A percentile compares a stretch with the other conserved stretches of the same genome.
phyloP scores from a whole-genome alignment of 2,888 invertebrate species.

The Arctia plantaginis region DNA sequence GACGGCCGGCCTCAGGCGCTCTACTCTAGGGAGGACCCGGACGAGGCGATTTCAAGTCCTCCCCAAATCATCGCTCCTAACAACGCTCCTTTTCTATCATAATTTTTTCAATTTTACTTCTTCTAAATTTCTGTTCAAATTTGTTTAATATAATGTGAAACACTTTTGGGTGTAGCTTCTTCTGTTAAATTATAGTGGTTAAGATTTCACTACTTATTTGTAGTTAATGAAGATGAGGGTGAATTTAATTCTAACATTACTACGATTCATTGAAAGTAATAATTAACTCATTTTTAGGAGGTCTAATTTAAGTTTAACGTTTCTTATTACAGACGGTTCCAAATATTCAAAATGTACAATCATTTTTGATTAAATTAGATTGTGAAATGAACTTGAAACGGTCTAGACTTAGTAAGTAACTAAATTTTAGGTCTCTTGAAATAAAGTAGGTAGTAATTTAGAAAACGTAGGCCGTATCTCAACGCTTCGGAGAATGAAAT shows the following conservation, averaged over 20 bases:
- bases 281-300: neutral
- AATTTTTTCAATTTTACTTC: too few relatives aligned
- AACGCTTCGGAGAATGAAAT: neutral
- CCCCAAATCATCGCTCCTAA: too few relatives aligned
- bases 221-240: neutral
- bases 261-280: neutral
- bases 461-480: neutral
- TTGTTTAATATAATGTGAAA: neutral
- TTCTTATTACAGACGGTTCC: neutral
- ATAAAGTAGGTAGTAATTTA: neutral
- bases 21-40: too few relatives aligned
- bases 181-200: neutral
- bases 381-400: neutral
- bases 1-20: too few relatives aligned
- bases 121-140: neutral
- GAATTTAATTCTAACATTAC: neutral
- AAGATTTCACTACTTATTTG: neutral
- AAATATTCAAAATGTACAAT: neutral
- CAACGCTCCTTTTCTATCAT: too few relatives aligned
- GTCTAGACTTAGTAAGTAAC: neutral
- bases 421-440: neutral
- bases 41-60: too few relatives aligned
- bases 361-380: neutral
- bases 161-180: neutral
- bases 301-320: neutral